Conservation (phyloP, 2,113 vertebrate genomes). For the Vulpes ferrilata region DNA sequence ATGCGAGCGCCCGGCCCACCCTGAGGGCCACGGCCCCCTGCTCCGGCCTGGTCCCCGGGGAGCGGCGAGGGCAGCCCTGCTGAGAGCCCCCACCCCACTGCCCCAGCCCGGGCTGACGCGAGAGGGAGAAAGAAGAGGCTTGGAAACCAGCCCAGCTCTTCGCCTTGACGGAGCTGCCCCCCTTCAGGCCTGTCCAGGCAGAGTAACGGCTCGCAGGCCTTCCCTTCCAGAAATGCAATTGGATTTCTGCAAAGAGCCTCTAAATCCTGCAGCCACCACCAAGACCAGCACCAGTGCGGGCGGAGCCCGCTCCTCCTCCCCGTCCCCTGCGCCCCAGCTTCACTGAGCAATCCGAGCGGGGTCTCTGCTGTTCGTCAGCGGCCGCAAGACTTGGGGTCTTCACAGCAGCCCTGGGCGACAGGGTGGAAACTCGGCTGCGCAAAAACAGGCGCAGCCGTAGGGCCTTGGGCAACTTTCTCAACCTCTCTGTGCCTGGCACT, state of each 20-base stretch:
- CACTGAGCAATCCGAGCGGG: not conserved
- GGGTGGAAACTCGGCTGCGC: not conserved
- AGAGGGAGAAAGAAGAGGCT: not conserved
- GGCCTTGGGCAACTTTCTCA: not conserved
- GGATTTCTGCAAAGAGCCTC: not conserved
- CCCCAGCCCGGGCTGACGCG: not conserved
- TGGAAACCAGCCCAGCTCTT: not conserved
- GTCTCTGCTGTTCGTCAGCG: not conserved
- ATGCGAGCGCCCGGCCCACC: not conserved
- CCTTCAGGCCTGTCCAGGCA: not conserved
- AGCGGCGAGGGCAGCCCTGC: not conserved
- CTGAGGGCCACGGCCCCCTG: not conserved
- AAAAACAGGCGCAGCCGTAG: not conserved
- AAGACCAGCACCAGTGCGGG: fast-evolving
- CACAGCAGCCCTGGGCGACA: not conserved
- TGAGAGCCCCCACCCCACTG: no score
- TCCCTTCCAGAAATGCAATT: not conserved
- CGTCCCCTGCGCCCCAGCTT: not conserved
- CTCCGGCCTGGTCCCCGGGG: not conserved
- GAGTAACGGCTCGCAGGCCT: not conserved
- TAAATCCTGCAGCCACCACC: not conserved
- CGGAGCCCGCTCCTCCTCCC: not conserved
- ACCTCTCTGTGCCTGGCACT: not conserved
- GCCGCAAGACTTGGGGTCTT: not conserved
- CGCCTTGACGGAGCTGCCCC: not conserved